A percentile compares a stretch with the other conserved stretches of the same genome.
Evolutionary conservation across 2,888 invertebrate genomes (phyloP).

Genomic region (Esperia sulphurella): DNA sequence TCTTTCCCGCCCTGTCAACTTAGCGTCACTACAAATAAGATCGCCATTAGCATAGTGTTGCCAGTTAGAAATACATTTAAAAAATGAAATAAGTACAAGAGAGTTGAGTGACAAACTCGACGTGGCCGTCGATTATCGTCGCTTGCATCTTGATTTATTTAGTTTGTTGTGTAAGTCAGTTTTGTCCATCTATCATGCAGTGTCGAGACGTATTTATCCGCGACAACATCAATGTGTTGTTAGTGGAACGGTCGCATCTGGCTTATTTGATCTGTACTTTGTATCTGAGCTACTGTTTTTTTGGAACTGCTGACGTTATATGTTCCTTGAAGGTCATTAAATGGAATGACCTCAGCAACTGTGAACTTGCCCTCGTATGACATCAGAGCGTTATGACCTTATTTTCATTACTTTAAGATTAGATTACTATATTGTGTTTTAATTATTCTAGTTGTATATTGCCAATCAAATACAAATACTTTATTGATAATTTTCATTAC

Average conservation of each 20-base stretch:
- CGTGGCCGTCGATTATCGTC: constrained; percentile 40
- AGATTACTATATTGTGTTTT: no score
- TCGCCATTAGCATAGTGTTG: constrained; percentile 43
- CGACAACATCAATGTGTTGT: constrained; percentile 34
- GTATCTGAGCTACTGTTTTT: neutral
- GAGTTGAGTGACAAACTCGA: constrained; percentile 57
- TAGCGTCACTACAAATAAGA: constrained; percentile 41
- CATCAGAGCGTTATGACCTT: no score
- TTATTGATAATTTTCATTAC: no score
- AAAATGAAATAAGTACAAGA: constrained; percentile 1
- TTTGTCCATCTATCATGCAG: constrained; percentile 53
- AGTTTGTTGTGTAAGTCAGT: constrained; percentile 45
- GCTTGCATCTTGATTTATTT: constrained; percentile 56
- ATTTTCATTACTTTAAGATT: no score
- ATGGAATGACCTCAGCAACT: no score
- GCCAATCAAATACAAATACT: no score
- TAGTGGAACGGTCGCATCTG: constrained; percentile 2
- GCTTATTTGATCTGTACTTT: neutral
- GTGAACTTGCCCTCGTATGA: no score
- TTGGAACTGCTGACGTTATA: no score
- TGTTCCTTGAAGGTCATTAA: no score
- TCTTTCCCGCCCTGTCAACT: constrained; percentile 35
- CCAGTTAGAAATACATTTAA: constrained; percentile 26
- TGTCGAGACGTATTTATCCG: constrained; percentile 30
- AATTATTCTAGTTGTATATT: no score